Evolutionary conservation across 2,888 invertebrate species (phyloP).

Genomic region (Parnassius smintheus): DNA sequence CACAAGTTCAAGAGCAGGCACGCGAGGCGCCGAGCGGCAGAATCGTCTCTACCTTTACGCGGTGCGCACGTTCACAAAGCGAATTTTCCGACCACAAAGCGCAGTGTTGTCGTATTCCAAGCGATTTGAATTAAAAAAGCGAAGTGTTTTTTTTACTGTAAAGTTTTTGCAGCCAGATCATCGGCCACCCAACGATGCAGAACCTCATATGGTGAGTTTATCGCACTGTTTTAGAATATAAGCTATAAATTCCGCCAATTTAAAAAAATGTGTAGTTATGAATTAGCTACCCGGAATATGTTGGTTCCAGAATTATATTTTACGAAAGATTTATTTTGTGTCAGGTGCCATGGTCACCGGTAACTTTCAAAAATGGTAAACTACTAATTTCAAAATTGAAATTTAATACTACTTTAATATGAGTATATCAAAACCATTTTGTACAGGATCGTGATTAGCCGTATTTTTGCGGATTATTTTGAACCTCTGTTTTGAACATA

Average conservation of each 20-base stretch:
- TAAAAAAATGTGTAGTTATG: too few species aligned
- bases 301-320: constrained; percentile 15
- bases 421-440: background rate
- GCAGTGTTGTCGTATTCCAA: constrained; percentile 46
- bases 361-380: background rate
- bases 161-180: constrained; percentile 41
- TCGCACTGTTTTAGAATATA: constrained; percentile 28
- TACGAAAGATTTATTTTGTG: constrained; percentile 2
- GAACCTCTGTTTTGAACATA: too few species aligned
- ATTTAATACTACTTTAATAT: background rate
- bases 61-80: constrained; percentile 48
- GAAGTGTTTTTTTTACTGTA: constrained; percentile 39
- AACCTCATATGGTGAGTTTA: constrained; percentile 65
- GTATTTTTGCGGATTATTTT: too few species aligned
- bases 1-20: constrained; percentile 65
- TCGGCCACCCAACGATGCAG: constrained; percentile 57
- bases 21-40: constrained; percentile 49
- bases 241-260: background rate
- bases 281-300: too few species aligned
- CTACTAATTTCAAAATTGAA: background rate
- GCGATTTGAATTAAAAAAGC: constrained; percentile 40
- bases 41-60: constrained; percentile 60
- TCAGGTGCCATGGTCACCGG: constrained; percentile 6
- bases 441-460: background rate
- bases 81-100: constrained; percentile 40